Evolutionary conservation across 2,888 invertebrate species (phyloP).

Genomic region (Rambutsinella grinnellia): DNA sequence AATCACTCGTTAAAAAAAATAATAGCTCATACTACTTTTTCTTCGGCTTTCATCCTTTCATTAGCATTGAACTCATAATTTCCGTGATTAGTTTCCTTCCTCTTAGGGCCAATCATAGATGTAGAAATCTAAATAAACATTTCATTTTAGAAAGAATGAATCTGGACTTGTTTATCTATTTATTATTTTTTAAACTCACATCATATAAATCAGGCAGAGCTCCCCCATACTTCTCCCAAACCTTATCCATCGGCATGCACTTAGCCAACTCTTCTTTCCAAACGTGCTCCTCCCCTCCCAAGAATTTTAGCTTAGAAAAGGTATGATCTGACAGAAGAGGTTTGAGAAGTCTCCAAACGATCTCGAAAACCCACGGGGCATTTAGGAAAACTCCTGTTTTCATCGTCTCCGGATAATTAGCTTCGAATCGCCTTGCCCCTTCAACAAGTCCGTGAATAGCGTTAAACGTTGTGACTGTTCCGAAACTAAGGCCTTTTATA

Average conservation of each 20-base stretch:
- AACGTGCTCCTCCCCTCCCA: neutral
- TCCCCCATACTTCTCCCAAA: slow-evolving; percentile 31
- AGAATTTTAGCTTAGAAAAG: slow-evolving; percentile 26
- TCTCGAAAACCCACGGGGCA: slow-evolving; percentile 28
- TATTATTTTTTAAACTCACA: too few relatives aligned
- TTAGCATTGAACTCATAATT: too few relatives aligned
- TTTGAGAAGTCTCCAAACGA: slow-evolving; percentile 35
- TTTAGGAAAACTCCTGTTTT: slow-evolving; percentile 22
- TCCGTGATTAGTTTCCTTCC: too few relatives aligned
- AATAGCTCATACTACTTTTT: too few relatives aligned
- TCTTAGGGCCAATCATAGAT: too few relatives aligned
- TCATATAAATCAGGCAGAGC: slow-evolving; percentile 6
- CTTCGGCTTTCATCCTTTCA: too few relatives aligned
- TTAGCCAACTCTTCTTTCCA: slow-evolving; percentile 23
- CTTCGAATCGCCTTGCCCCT: slow-evolving; percentile 30
- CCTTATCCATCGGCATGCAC: slow-evolving; percentile 16
- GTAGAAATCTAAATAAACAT: too few relatives aligned
- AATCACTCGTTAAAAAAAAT: too few relatives aligned
- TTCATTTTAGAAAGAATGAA: too few relatives aligned
- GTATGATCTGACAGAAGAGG: slow-evolving; percentile 28
- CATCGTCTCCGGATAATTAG: slow-evolving; percentile 37
- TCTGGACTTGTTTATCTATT: too few relatives aligned
- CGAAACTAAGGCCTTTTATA: slow-evolving; percentile 30
- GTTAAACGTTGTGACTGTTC: slow-evolving; percentile 33
- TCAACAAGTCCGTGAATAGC: slow-evolving; percentile 28